phyloP scores from a whole-genome alignment of 2,113 vertebrate species.

The Corythoichthys haematopterus region DNA sequence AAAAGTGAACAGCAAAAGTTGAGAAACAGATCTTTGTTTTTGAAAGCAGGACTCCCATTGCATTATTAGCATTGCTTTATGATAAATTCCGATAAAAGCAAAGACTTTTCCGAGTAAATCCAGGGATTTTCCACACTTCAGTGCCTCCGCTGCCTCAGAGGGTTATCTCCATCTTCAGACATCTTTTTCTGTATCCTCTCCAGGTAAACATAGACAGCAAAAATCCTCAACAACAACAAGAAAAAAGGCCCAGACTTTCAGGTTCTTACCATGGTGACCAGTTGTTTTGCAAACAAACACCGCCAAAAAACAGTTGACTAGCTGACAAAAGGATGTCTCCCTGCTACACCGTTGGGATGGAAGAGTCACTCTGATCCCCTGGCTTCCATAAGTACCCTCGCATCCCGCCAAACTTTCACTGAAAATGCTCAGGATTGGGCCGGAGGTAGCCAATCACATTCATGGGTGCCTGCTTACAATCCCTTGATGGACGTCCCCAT shows the following conservation, averaged over 20 bases:
- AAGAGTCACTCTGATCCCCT: constrained; percentile 11
- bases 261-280: constrained; percentile 60
- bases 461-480: constrained; percentile 21
- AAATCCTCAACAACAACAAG: not conserved
- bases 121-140: not conserved
- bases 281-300: constrained; percentile 33
- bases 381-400: constrained; percentile 56
- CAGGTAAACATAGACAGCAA: constrained; percentile 12
- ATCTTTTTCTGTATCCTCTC: constrained; percentile 8
- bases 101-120: not conserved
- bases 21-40: not conserved
- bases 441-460: constrained; percentile 58
- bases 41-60: not conserved
- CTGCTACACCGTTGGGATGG: constrained; percentile 13
- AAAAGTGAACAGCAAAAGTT: not conserved
- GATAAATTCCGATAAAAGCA: not conserved
- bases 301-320: constrained; percentile 5
- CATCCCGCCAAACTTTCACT: constrained; percentile 26
- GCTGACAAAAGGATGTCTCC: not conserved
- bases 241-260: constrained; percentile 15
- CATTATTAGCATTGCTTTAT: not conserved
- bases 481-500: constrained; percentile 52
- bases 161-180: constrained; percentile 29
- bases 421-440: constrained; percentile 65
- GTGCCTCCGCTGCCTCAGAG: not conserved